These are phyloP conservation scores for Parasteatoda lunata DNA, from an alignment of 2,888 invertebrate species.

Conservation along the genomic window DNA sequence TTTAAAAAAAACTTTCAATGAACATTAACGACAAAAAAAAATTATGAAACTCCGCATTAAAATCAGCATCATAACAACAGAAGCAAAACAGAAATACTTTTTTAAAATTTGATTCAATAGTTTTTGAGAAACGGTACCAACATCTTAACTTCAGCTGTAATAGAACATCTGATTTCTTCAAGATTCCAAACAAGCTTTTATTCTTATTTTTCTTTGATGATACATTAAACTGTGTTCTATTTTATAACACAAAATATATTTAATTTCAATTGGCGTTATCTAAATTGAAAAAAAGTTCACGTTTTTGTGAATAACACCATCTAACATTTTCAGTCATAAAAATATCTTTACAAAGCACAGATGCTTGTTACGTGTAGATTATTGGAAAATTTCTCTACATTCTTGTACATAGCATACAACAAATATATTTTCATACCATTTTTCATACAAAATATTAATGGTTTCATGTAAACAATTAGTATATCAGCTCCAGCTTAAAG, in stretches of 20 bases:
- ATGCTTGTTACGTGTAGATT: slow-evolving; percentile 58
- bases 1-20: not conserved
- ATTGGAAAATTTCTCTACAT: slow-evolving; percentile 49
- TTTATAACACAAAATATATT: not conserved
- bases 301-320: slow-evolving; percentile 46
- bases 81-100: no score
- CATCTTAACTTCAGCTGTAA: no score
- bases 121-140: no score
- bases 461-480: slow-evolving; percentile 61
- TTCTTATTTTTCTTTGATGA: not conserved
- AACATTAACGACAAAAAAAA: no score
- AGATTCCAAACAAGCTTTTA: no score
- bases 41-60: no score
- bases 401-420: slow-evolving; percentile 59
- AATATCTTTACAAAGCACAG: slow-evolving; percentile 65
- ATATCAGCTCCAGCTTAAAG: slow-evolving; percentile 32
- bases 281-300: slow-evolving; percentile 36
- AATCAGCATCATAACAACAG: no score
- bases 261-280: not conserved
- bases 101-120: no score
- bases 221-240: not conserved
- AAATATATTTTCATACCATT: slow-evolving; percentile 62
- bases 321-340: slow-evolving; percentile 60
- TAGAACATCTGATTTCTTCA: no score
- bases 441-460: slow-evolving; percentile 64